A percentile compares a stretch with the other conserved stretches of the same genome.
phyloP scores from a whole-genome alignment of 1,140 invertebrate species.

The Drosophila ironensis region DNA sequence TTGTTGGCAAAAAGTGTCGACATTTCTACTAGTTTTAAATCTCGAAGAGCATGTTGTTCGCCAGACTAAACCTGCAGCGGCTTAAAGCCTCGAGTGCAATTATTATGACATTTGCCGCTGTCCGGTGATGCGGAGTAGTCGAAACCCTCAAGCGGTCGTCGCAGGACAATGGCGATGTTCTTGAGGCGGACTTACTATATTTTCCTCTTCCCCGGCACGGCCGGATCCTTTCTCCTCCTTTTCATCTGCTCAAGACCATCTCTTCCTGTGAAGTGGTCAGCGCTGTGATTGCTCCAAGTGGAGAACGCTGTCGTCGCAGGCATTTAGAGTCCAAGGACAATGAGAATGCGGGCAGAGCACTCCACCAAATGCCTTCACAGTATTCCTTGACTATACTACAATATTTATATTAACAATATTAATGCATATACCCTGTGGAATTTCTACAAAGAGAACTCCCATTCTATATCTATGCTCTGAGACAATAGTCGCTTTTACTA shows the following conservation, averaged over 20 bases:
- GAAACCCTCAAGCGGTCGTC: conserved; percentile 20
- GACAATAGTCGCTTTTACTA: too few relatives aligned
- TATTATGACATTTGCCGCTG: conserved; percentile 29
- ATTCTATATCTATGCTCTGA: too few relatives aligned
- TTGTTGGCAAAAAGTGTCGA: too few relatives aligned
- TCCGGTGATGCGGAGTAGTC: neutral
- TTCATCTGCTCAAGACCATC: neutral
- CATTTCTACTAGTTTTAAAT: conserved; percentile 18
- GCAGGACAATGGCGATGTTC: conserved; percentile 35
- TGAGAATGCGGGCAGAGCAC: neutral
- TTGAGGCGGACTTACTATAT: conserved; percentile 30
- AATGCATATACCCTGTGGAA: too few relatives aligned
- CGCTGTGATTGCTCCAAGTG: conserved; percentile 46
- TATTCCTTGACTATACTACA: neutral
- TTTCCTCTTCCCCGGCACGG: conserved; percentile 16
- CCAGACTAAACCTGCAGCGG: neutral
- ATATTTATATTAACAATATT: neutral
- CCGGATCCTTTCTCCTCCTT: neutral
- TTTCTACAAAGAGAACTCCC: too few relatives aligned
- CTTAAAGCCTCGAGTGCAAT: conserved; percentile 36
- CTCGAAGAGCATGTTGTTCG: conserved; percentile 23
- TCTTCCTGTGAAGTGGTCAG: conserved; percentile 43
- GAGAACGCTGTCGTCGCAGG: conserved; percentile 48
- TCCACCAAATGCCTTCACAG: conserved; percentile 30
- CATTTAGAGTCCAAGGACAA: conserved; percentile 57